phyloP scores from a whole-genome alignment of 2,797 vertebrate species.

The Enoplosus armatus region DNA sequence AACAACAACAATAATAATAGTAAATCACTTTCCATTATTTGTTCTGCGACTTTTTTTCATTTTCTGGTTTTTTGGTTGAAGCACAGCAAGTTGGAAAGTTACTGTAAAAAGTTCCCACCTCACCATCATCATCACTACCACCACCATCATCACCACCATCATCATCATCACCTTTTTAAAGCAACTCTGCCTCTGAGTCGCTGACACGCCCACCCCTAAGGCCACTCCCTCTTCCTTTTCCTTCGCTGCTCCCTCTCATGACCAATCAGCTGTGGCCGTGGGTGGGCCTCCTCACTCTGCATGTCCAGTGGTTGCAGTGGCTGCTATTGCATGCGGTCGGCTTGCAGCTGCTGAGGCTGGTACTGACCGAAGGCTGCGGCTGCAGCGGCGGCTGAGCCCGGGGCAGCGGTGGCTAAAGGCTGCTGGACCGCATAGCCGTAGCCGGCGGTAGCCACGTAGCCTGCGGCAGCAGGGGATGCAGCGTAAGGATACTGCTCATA shows the following conservation, averaged over 20 bases:
- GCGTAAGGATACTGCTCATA: slow-evolving; percentile 98
- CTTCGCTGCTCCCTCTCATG: slow-evolving; percentile 50
- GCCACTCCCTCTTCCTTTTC: slow-evolving; percentile 70
- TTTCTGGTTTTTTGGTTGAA: slow-evolving; percentile 81
- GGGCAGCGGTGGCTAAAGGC: slow-evolving; percentile 89
- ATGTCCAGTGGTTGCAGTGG: slow-evolving; percentile 76
- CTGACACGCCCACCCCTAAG: slow-evolving; percentile 54
- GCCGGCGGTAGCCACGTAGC: slow-evolving; percentile 93
- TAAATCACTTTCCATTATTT: slow-evolving; percentile 80
- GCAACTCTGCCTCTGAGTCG: slow-evolving; percentile 70
- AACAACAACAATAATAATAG: slow-evolving; percentile 74
- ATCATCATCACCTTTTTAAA: slow-evolving; percentile 71
- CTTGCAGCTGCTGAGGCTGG: slow-evolving; percentile 96
- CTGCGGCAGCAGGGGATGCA: slow-evolving; percentile 91
- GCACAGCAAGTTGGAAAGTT: slow-evolving; percentile 89
- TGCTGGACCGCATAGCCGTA: slow-evolving; percentile 96
- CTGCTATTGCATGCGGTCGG: slow-evolving; percentile 98
- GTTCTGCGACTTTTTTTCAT: slow-evolving; percentile 79
- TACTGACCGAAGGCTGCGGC: slow-evolving; percentile 90
- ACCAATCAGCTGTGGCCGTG: slow-evolving; percentile 67
- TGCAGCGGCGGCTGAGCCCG: slow-evolving; percentile 89
- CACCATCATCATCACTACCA: slow-evolving; percentile 78
- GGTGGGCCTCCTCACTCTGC: slow-evolving; percentile 48
- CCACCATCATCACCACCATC: slow-evolving; percentile 68
- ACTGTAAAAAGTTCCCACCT: slow-evolving; percentile 83